Evolutionary conservation across 2,888 invertebrate species (phyloP), one percentile per base, ranked within the genome.

Genomic region (Panzeria rudis): DNA sequence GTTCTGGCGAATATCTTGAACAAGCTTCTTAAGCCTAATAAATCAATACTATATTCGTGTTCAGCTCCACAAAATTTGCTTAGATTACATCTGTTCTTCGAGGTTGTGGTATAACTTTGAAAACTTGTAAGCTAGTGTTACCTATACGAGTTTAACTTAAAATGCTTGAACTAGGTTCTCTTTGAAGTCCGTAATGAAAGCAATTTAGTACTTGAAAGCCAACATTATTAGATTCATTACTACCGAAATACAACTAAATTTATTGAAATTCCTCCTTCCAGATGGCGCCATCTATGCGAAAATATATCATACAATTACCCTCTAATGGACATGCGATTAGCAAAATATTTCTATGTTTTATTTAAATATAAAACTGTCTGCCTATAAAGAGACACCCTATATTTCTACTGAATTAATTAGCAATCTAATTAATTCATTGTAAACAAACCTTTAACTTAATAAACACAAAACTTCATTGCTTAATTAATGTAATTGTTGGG

Each of bases 401-500:
- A 44, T 44, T 71, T 17, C 15, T 17, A 29, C 3, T 47, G 44
- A 32, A 38, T 56, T 38, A 25, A 52, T 52, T 17, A 2, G 25
- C 35, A 62, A 75, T 75, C 13, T 25, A 25, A 75, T 75, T 62
- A 62, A 75, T 52, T 75, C 38, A 3, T 62, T 5, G n/a, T 17
- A 38, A 41, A 25, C 38, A 75, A 52, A 59, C 25, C 38, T 8
- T 35, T 41, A 15, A 50, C 5, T 11, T 23, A 2, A 50, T 75
- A 17, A 41, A 76, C 25, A 64, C 54, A 54, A 41, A 32, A 76
- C 1, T 29, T 54, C 54, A 29, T 50, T 66, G 11, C 15, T 44
- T 76, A 66, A 76, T 66, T 32, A 32, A 17, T 35, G 29, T 25
- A 52, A 62, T 52, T 29, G 15, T 20, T 38, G 29, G 20, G 7